Evolutionary conservation across 2,888 invertebrate genomes (phyloP).

Genomic region (Callyntrura sp.): DNA sequence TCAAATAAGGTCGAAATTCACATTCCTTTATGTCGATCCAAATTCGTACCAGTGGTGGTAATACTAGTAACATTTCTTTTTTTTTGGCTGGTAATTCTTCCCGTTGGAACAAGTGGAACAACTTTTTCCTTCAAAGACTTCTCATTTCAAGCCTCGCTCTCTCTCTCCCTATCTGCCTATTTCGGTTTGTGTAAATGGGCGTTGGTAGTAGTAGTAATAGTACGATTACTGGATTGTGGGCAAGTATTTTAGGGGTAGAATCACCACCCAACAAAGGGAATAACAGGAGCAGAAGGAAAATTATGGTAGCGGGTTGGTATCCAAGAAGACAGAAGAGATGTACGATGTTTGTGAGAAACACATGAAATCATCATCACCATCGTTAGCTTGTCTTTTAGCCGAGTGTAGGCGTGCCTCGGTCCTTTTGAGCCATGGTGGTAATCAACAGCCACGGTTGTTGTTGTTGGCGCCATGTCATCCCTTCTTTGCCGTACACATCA

Average conservation of each 20-base stretch:
- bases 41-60: slow-evolving; percentile 31
- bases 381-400: neutral
- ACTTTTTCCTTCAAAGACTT: slow-evolving; percentile 7
- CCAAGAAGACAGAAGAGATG: neutral
- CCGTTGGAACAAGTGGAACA: slow-evolving; percentile 8
- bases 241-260: neutral
- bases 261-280: neutral
- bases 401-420: neutral
- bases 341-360: neutral
- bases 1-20: slow-evolving; percentile 74
- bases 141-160: neutral
- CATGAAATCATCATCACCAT: slow-evolving; percentile 34
- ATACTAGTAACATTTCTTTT: too few species aligned
- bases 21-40: slow-evolving; percentile 63
- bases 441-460: slow-evolving; percentile 64
- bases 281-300: neutral
- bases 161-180: neutral
- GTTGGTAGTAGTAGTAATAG: too few species aligned
- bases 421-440: slow-evolving; percentile 31
- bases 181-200: neutral
- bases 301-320: too few species aligned
- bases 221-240: neutral
- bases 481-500: slow-evolving; percentile 48
- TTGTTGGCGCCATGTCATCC: slow-evolving; percentile 71
- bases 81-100: neutral